Percentiles rank a stretch among this genome's conserved stretches.
Evolutionary conservation across 2,888 invertebrate genomes (phyloP).

Genomic region (Cheiracanthium punctorium): DNA sequence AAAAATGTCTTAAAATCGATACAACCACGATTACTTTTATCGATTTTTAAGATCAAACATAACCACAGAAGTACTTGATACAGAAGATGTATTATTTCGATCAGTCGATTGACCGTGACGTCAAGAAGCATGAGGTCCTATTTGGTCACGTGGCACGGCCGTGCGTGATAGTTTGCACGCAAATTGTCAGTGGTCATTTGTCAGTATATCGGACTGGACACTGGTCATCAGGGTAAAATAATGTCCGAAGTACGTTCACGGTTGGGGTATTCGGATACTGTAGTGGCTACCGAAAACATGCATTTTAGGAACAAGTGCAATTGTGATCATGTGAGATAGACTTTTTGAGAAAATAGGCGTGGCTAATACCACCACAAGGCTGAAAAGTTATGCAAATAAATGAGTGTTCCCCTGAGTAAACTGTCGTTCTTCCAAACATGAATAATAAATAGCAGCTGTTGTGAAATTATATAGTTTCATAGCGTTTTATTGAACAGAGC

Average conservation of each 20-base stretch:
- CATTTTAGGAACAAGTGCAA: not conserved
- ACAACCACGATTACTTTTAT: slow-evolving; percentile 36
- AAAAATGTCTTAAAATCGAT: slow-evolving; percentile 34
- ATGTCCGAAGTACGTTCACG: slow-evolving; percentile 4
- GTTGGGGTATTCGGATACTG: not conserved
- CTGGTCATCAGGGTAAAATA: slow-evolving; percentile 1
- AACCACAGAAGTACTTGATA: not conserved
- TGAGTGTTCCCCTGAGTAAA: too few relatives aligned
- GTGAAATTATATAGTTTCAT: too few relatives aligned
- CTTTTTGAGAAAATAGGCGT: too few relatives aligned
- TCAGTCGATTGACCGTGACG: not conserved
- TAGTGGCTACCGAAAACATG: not conserved
- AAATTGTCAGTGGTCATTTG: slow-evolving; percentile 17
- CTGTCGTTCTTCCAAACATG: too few relatives aligned
- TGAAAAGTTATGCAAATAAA: too few relatives aligned
- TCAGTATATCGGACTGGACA: not conserved
- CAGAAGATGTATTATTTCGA: not conserved
- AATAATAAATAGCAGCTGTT: too few relatives aligned
- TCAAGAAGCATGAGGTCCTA: not conserved
- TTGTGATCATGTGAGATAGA: not conserved
- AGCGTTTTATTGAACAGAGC: too few relatives aligned
- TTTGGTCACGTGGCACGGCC: not conserved
- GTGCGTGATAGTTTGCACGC: slow-evolving; percentile 4
- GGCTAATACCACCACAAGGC: too few relatives aligned
- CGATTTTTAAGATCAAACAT: slow-evolving; percentile 40